Conservation (phyloP, 2,113 vertebrate species). For the Dromaius novaehollandiae region DNA sequence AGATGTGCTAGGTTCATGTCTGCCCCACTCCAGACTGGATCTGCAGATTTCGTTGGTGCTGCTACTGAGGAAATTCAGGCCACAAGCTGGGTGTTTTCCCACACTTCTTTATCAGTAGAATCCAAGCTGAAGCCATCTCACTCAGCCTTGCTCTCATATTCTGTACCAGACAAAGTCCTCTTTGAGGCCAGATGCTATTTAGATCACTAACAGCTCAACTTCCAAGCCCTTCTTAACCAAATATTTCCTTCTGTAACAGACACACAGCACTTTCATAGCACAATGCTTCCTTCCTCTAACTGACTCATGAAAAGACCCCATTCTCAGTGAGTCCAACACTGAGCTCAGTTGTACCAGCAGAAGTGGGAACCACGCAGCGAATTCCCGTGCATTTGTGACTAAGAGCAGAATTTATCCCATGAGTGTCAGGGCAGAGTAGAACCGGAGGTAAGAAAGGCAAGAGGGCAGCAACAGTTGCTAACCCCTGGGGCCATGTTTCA, state of each 20-base stretch:
- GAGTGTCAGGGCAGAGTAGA: neutral
- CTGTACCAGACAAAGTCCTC: neutral
- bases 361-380: neutral
- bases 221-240: neutral
- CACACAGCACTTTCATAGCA: neutral
- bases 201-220: neutral
- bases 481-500: neutral
- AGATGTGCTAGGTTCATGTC: neutral
- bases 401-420: neutral
- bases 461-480: neutral
- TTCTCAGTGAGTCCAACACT: fast-evolving
- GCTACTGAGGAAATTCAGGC: neutral
- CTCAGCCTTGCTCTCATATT: neutral
- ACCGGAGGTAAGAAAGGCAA: neutral
- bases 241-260: neutral
- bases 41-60: neutral
- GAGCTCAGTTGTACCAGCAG: fast-evolving
- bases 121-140: neutral
- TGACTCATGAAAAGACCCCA: fast-evolving
- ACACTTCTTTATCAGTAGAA: neutral
- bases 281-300: neutral
- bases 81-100: neutral
- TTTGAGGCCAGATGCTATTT: neutral
- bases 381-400: fast-evolving
- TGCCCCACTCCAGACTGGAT: neutral